Evolutionary conservation across 2,888 invertebrate genomes (phyloP).

Genomic region (Tenthredo scrophulariae): DNA sequence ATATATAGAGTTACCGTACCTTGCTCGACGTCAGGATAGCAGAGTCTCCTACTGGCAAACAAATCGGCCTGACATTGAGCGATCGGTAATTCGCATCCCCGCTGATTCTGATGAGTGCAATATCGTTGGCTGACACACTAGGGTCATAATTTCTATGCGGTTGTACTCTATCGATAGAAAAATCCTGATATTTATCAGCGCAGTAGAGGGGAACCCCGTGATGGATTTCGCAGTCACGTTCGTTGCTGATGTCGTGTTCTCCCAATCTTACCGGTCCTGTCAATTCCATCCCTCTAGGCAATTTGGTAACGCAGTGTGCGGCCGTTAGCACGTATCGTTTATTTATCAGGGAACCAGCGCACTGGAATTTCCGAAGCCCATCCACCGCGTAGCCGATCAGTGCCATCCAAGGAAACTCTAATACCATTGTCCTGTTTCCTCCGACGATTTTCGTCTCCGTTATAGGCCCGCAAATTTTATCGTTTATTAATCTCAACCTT

Average conservation of each 20-base stretch:
- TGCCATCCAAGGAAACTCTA: slow-evolving; percentile 89
- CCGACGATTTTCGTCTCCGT: slow-evolving; percentile 81
- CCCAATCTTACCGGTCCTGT: slow-evolving; percentile 82
- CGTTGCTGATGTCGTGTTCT: slow-evolving; percentile 80
- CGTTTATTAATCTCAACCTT: slow-evolving; percentile 76
- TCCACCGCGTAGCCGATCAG: slow-evolving; percentile 81
- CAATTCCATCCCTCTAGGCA: slow-evolving; percentile 68
- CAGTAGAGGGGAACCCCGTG: slow-evolving; percentile 77
- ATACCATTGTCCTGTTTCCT: slow-evolving; percentile 82
- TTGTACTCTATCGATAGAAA: slow-evolving; percentile 78
- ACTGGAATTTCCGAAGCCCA: slow-evolving; percentile 68
- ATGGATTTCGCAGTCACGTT: slow-evolving; percentile 78
- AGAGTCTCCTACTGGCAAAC: slow-evolving; percentile 78
- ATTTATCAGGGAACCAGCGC: slow-evolving; percentile 80
- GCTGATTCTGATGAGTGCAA: slow-evolving; percentile 81
- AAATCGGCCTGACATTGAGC: slow-evolving; percentile 79
- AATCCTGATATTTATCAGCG: slow-evolving; percentile 79
- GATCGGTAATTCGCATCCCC: slow-evolving; percentile 78
- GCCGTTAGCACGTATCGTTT: slow-evolving; percentile 81
- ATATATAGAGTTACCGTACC: slow-evolving; percentile 59
- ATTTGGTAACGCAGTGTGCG: slow-evolving; percentile 80
- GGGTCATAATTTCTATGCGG: slow-evolving; percentile 80
- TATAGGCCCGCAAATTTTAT: slow-evolving; percentile 81
- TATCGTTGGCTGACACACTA: slow-evolving; percentile 80
- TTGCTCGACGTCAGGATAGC: slow-evolving; percentile 59